These are phyloP conservation scores for Sciurus carolinensis DNA, from an alignment of 2,797 vertebrate genomes.

Conservation along the genomic window DNA sequence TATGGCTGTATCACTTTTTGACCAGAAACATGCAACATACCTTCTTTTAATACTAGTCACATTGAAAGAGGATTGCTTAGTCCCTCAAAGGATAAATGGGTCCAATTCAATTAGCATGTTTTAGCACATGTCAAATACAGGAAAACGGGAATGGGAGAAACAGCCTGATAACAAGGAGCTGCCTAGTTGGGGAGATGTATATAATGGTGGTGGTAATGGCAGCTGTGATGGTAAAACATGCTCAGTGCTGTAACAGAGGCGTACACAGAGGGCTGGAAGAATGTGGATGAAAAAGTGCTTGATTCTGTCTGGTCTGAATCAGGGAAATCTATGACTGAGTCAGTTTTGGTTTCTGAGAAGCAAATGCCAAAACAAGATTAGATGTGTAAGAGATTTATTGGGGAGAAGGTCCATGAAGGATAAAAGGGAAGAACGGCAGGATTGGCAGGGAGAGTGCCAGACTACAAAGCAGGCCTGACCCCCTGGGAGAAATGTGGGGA, in stretches of 20 bases:
- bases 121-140: background rate
- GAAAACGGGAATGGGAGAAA: background rate
- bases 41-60: constrained; percentile 25
- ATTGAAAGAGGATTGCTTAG: background rate
- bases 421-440: background rate
- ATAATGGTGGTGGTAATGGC: background rate
- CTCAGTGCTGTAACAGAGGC: background rate
- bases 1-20: constrained; percentile 21
- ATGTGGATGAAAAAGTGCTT: background rate
- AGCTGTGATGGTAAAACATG: background rate
- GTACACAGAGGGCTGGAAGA: background rate
- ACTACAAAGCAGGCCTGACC: background rate
- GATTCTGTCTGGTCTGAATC: background rate
- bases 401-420: background rate
- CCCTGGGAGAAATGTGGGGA: background rate
- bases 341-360: background rate
- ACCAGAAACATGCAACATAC: background rate
- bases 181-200: background rate
- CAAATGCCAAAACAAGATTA: constrained; percentile 28
- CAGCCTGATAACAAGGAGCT: background rate
- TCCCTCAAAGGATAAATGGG: background rate
- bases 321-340: constrained; percentile 13
- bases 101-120: background rate
- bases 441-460: background rate
- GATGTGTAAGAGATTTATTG: background rate